phyloP scores from a whole-genome alignment of 2,888 invertebrate genomes.

The Biston stratarius region DNA sequence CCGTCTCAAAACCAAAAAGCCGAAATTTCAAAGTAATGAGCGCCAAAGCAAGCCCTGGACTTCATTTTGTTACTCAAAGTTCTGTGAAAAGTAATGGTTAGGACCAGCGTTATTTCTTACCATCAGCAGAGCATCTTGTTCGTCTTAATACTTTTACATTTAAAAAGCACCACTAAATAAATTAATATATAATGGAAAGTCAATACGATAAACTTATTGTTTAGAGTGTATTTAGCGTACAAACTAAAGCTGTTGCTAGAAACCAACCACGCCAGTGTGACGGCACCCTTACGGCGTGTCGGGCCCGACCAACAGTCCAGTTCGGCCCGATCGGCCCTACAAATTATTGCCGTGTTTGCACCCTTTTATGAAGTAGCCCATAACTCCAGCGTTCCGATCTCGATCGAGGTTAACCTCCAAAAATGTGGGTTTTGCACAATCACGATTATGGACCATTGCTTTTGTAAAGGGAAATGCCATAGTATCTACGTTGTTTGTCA shows the following conservation, averaged over 20 bases:
- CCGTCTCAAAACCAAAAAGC: too few species aligned
- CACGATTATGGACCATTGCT: conserved; percentile 40
- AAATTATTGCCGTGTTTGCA: conserved; percentile 58
- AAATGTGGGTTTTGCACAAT: conserved; percentile 43
- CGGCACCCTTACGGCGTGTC: conserved; percentile 29
- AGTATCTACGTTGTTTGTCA: background rate
- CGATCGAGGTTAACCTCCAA: conserved; percentile 36
- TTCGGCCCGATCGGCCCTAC: conserved; percentile 41
- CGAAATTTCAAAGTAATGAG: too few species aligned
- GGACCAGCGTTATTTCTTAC: too few species aligned
- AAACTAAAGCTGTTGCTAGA: background rate
- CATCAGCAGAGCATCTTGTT: too few species aligned
- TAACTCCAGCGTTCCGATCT: conserved; percentile 41
- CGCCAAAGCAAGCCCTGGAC: too few species aligned
- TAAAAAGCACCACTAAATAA: too few species aligned
- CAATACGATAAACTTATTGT: too few species aligned
- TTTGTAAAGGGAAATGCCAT: conserved; percentile 20
- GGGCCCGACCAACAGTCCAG: conserved; percentile 32
- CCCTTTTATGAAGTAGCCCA: conserved; percentile 51
- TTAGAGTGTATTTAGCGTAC: too few species aligned
- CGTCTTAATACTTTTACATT: too few species aligned
- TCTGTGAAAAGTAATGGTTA: too few species aligned
- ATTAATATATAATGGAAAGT: too few species aligned
- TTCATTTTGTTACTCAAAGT: too few species aligned
- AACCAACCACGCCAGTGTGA: background rate